phyloP scores from a whole-genome alignment of 2,113 vertebrate genomes.

The Cacatua alba region DNA sequence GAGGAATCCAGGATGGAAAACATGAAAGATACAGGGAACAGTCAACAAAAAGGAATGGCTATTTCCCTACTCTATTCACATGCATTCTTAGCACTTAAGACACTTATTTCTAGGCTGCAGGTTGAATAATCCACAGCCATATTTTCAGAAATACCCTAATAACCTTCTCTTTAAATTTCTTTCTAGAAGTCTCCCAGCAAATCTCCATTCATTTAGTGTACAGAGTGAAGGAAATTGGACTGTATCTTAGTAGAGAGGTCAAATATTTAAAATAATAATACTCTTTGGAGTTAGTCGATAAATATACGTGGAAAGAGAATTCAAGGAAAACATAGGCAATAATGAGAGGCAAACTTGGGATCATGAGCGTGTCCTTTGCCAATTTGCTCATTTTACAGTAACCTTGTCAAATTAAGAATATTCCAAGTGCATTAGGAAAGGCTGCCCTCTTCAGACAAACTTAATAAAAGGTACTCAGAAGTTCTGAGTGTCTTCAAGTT shows the following conservation, averaged over 20 bases:
- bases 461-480: conserved; percentile 7
- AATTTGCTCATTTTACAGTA: background rate
- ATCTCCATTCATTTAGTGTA: background rate
- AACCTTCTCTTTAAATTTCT: background rate
- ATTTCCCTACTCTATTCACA: background rate
- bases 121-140: background rate
- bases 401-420: conserved; percentile 30
- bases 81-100: background rate
- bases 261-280: conserved; percentile 23
- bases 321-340: background rate
- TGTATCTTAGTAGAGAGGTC: background rate
- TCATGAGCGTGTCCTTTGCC: background rate
- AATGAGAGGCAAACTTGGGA: background rate
- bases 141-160: background rate
- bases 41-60: background rate
- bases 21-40: background rate
- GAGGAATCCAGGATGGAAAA: background rate
- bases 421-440: conserved; percentile 73
- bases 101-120: background rate
- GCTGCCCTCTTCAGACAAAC: conserved; percentile 81
- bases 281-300: background rate
- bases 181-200: background rate
- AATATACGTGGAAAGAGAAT: background rate
- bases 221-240: background rate
- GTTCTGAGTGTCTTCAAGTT: background rate